phyloP scores from a whole-genome alignment of 2,797 vertebrate genomes.

The Erpetoichthys calabaricus region DNA sequence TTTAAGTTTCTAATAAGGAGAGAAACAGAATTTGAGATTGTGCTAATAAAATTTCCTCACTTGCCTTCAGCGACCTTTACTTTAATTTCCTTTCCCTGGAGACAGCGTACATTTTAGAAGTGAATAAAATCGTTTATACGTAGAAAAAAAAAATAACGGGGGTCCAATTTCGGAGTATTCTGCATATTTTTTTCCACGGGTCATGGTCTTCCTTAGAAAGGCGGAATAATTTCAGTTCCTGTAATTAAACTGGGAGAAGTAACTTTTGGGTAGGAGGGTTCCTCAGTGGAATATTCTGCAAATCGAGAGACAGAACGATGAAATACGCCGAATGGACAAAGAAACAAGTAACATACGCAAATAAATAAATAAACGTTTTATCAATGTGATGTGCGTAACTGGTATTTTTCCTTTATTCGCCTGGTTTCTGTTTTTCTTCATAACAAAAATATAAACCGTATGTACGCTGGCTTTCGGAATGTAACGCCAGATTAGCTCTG shows the following conservation, averaged over 20 bases:
- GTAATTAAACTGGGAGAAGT: slow-evolving; percentile 41
- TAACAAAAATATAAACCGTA: too few species aligned
- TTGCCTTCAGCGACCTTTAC: slow-evolving; percentile 53
- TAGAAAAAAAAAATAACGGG: slow-evolving; percentile 33
- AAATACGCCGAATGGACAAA: too few species aligned
- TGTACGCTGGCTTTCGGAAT: too few species aligned
- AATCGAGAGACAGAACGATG: too few species aligned
- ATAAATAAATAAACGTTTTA: too few species aligned
- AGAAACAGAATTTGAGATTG: slow-evolving; percentile 52
- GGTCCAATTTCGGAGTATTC: slow-evolving; percentile 57
- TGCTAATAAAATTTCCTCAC: slow-evolving; percentile 55
- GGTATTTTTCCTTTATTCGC: too few species aligned
- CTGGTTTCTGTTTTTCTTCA: too few species aligned
- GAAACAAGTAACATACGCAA: too few species aligned
- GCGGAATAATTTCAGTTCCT: slow-evolving; percentile 43
- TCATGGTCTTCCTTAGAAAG: slow-evolving; percentile 50
- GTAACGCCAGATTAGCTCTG: too few species aligned
- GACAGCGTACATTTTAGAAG: slow-evolving; percentile 42
- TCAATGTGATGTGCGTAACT: too few species aligned
- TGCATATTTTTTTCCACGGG: slow-evolving; percentile 33
- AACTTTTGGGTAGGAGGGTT: slow-evolving; percentile 22
- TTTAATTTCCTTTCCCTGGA: slow-evolving; percentile 52
- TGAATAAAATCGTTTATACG: slow-evolving; percentile 56
- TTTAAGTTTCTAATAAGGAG: slow-evolving; percentile 44
- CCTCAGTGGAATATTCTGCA: too few species aligned